Base-by-base conservation (phyloP, 2,888 invertebrate genomes). In the Protodeltote pygarga region DNA sequence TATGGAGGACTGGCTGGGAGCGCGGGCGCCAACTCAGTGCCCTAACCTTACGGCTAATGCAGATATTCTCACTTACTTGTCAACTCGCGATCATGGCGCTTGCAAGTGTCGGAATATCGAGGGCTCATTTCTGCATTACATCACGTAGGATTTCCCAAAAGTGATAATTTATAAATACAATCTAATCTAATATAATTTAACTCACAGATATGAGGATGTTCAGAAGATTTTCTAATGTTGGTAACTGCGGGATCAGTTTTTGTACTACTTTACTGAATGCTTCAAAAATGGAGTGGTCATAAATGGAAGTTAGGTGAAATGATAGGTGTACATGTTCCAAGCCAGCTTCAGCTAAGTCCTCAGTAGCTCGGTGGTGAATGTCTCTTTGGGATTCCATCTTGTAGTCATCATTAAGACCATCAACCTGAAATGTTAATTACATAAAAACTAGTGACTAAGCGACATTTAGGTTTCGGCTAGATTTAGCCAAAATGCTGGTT, bases 241-340 rank as follows among this genome's bases (percentile, higher is more conserved):
- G 98, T 73, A 99, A 93, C 85, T 99, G 99, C 21, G 98, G 98
- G 78, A 99, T 99, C 57, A 99, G 92, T 86, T 99, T 99, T 86
- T 99, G 99, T 37, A 99, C 99, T 54, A 99, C 99, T 95, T 99
- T 99, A 73, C 98, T 99, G 91, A 99, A 99, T 6, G 99, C 99
- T 92, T 99, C 99, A 92, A 99, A 99, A 89, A 99, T 99, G 63
- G 99, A 99, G 89, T 99, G 99, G 89, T 99, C 99, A 84, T 99
- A 99, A 67, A 99, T 99, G 52, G 99, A 99, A 13, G 99, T 99
- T 55, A 99, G 93, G 85, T 99, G 98, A 92, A 98, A 99, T 78
- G 97, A 97, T 40, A 98, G 89, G 81, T 97, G 97, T 55, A 98
- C 97, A 87, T 97, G 96, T 75, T 98, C 97, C 65, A 94, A 78